Percentiles rank a stretch among this genome's conserved stretches.
phyloP scores from a whole-genome alignment of 2,888 invertebrate genomes.

The Lochmaea capreae region DNA sequence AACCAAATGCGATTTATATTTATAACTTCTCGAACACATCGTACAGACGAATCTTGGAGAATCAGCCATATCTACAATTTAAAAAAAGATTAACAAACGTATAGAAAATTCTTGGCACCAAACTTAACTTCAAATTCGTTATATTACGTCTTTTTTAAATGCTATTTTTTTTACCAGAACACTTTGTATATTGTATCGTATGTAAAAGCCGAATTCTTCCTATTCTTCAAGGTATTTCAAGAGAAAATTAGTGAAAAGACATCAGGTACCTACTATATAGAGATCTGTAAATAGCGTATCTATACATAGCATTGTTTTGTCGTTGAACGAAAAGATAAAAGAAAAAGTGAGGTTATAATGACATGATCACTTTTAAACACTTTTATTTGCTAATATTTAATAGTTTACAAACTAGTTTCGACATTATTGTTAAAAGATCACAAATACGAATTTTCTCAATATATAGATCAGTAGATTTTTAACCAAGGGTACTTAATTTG shows the following conservation, averaged over 20 bases:
- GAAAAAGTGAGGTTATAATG: neutral
- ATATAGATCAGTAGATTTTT: neutral
- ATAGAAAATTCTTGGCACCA: too few relatives aligned
- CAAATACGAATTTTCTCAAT: neutral
- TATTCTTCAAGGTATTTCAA: too few relatives aligned
- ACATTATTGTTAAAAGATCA: neutral
- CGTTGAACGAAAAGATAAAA: too few relatives aligned
- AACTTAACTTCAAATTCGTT: neutral
- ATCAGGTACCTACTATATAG: too few relatives aligned
- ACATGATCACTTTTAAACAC: neutral
- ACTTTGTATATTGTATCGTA: too few relatives aligned
- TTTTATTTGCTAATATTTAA: neutral
- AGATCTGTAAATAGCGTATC: too few relatives aligned
- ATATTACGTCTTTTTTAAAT: neutral
- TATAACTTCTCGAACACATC: conserved; percentile 40
- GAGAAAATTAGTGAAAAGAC: too few relatives aligned
- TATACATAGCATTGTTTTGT: too few relatives aligned
- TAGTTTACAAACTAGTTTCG: neutral
- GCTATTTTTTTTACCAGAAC: too few relatives aligned
- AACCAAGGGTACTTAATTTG: too few relatives aligned
- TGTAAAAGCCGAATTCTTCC: too few relatives aligned
- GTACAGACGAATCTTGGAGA: conserved; percentile 35
- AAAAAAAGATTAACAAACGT: neutral
- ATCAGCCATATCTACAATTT: conserved; percentile 6
- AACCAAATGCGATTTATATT: conserved; percentile 45